phyloP scores from a whole-genome alignment of 64 coral and sea anemone species.

The Pocillopora verrucosa region DNA sequence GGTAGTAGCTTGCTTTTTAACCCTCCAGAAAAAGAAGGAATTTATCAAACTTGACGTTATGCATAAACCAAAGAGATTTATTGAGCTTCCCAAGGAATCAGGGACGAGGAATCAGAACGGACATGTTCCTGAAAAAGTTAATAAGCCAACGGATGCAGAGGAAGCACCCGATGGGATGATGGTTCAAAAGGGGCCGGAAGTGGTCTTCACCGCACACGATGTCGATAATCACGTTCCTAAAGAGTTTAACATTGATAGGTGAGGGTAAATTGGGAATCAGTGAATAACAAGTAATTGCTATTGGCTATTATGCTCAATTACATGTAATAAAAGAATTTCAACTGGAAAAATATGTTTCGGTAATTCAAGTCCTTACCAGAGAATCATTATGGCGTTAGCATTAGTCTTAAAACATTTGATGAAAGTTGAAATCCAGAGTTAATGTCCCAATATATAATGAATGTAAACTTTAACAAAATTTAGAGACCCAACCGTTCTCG shows the following conservation, averaged over 20 bases:
- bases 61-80: conserved; percentile 59
- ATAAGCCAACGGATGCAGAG: neutral
- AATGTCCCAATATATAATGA: no score
- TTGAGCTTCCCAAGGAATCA: conserved; percentile 4
- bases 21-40: conserved; percentile 42
- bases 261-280: neutral
- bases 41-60: conserved; percentile 58
- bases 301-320: no score
- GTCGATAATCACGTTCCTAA: conserved; percentile 35
- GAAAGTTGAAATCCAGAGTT: no score
- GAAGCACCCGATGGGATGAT: neutral
- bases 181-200: conserved; percentile 1
- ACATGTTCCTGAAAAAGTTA: conserved; percentile 5
- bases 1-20: conserved; percentile 36
- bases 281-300: no score
- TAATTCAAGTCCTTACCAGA: no score
- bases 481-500: no score
- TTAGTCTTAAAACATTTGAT: no score
- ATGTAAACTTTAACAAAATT: no score
- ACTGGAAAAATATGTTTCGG: no score
- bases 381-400: no score
- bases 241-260: conserved; percentile 36
- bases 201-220: conserved; percentile 49
- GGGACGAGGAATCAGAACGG: conserved; percentile 32
- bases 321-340: no score